Base-by-base conservation (phyloP, 2,888 invertebrate genomes). In the Agrotis ipsilon region DNA sequence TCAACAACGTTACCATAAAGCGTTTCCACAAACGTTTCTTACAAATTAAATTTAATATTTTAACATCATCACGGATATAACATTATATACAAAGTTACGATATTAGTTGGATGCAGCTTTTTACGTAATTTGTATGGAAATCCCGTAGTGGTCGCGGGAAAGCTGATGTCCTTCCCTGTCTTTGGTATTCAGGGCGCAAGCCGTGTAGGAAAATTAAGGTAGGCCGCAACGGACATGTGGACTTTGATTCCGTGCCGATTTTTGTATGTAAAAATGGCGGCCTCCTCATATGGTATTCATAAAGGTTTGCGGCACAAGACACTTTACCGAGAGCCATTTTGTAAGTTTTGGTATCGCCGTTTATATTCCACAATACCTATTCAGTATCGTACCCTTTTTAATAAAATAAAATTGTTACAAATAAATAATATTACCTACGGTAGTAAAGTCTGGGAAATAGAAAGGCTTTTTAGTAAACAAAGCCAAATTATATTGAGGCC, bases 151-250 rank as follows among this genome's bases (percentile, higher is more conserved):
- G 82, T 86, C 86, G 86, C 72, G 88, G 88, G 75, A 81, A 81
- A 88, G 89, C 91, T 90, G 92, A 91, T 92, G 91, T 91, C 91
- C 91, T 90, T 80, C 88, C 78, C 88, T 87, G 88, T 85, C 88
- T 92, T 94, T 93, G 89, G 89, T 94, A 95, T 95, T 94, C 94
- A 91, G 90, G 80, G 82, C 92, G 87, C 91, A 92, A 86, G 74
- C 81, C 87, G 75, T 83, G 83, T 86, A 92, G 92, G 92, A 94
- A 94, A 94, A 94, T 94, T 94, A 94, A 94, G 94, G 95, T 94
- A 92, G 91, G 89, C 92, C 91, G 88, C 89, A 84, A 86, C 88
- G 92, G 91, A 92, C 93, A 94, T 94, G 92, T 91, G 92, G 93
- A 92, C 89, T 94, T 94, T 94, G 94, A 94, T 94, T 93, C 92